Evolutionary conservation across 1,140 invertebrate species (phyloP).

Genomic region (Phocides pigmalion): DNA sequence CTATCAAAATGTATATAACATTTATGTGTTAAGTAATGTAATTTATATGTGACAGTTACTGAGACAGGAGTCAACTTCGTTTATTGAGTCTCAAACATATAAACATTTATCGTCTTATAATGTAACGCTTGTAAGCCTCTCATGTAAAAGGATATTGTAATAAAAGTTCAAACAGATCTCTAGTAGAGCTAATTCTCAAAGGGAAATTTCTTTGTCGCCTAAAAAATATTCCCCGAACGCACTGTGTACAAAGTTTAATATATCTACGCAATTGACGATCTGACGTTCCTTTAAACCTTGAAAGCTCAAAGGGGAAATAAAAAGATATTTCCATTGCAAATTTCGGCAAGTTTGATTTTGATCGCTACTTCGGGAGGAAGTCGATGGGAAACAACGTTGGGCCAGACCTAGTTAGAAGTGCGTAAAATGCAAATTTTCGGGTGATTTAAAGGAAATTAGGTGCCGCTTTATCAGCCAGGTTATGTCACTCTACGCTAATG

Average conservation of each 20-base stretch:
- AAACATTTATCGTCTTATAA: not conserved
- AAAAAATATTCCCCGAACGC: conserved; percentile 39
- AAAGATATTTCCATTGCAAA: conserved; percentile 76
- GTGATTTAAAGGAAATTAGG: conserved; percentile 43
- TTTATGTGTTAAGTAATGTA: no score
- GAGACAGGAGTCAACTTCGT: no score
- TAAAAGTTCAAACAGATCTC: conserved; percentile 24
- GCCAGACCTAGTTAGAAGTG: conserved; percentile 46
- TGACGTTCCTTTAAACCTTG: conserved; percentile 53
- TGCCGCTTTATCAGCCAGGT: conserved; percentile 27
- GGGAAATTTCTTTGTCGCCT: conserved; percentile 14
- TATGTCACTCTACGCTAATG: conserved; percentile 15
- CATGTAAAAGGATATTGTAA: conserved; percentile 15
- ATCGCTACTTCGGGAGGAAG: conserved; percentile 56
- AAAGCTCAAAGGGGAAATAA: conserved; percentile 72
- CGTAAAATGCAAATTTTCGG: conserved; percentile 56
- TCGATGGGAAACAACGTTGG: conserved; percentile 52
- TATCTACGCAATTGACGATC: conserved; percentile 64
- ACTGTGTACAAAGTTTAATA: conserved; percentile 58
- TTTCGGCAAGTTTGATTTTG: conserved; percentile 69
- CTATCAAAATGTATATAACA: no score
- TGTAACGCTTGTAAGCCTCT: not conserved
- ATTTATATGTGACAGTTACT: no score
- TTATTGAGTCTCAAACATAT: not conserved
- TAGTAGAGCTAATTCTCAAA: conserved; percentile 18